Evolutionary conservation across 2,888 invertebrate genomes (phyloP).

Genomic region (Euproctis similis): DNA sequence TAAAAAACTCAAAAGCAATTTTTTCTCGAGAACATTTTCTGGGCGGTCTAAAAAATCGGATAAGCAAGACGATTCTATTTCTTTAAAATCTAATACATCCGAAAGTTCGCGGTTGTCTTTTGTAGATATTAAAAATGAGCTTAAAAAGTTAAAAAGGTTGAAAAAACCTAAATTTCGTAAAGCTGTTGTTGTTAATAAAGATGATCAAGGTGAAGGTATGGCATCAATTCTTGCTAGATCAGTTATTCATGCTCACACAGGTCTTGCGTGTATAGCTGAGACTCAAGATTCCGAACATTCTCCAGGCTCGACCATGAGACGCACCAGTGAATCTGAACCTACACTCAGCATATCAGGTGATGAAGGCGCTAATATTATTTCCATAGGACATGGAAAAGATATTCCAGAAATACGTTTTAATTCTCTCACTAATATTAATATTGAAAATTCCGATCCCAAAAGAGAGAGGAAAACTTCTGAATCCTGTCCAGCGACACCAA

Average conservation of each 20-base stretch:
- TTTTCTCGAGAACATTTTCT: constrained; percentile 78
- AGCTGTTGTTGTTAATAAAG: constrained; percentile 39
- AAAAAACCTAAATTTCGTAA: constrained; percentile 58
- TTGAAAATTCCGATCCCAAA: constrained; percentile 23
- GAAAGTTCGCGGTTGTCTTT: constrained; percentile 64
- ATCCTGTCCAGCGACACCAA: constrained; percentile 63
- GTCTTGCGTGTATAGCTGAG: constrained; percentile 76
- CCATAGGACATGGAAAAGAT: constrained; percentile 18
- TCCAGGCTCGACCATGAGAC: constrained; percentile 50
- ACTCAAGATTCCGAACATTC: constrained; percentile 68
- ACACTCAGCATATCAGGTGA: constrained; percentile 43
- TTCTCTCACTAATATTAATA: constrained; percentile 54
- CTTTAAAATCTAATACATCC: constrained; percentile 68
- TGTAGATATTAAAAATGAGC: constrained; percentile 55
- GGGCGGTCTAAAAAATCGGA: constrained; percentile 72
- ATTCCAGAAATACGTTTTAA: constrained; percentile 53
- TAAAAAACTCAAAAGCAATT: constrained; percentile 77
- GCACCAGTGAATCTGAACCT: constrained; percentile 63
- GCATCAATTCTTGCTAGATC: constrained; percentile 80
- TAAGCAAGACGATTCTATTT: constrained; percentile 68
- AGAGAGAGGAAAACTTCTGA: constrained; percentile 52
- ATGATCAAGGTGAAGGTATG: constrained; percentile 76
- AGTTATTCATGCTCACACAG: constrained; percentile 76
- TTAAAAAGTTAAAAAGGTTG: constrained; percentile 57
- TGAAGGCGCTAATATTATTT: constrained; percentile 23